Base-by-base conservation (phyloP, 1,140 invertebrate species). In the Drosophila orena region DNA sequence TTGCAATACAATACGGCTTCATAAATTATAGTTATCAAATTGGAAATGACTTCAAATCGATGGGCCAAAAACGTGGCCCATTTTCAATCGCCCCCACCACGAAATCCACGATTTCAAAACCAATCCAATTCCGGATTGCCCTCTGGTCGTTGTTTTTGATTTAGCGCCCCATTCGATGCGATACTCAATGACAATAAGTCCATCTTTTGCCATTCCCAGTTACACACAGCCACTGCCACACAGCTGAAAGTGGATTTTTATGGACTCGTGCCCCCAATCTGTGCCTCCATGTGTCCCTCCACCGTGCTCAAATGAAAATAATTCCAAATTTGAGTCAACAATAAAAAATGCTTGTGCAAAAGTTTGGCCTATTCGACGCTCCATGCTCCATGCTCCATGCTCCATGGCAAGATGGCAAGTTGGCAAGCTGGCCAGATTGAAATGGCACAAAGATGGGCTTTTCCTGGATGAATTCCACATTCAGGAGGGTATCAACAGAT, bases 321-420 rank as follows among this genome's bases (percentile, higher is more conserved):
- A 85, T 86, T 85, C 84, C 77, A 86, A 83, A 81, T 85, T 85
- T 81, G 49, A 74, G 64, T 68, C 76, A 85, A 81, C 83, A 86
- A 81, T 81, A 78, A 81, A 85, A 68, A 86, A 66, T 65, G 59
- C 42, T 40, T 54, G 49, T 42, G 70, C 43, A 60, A 47, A 64
- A 66, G 59, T 73, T 83, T 66, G 37, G 22, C 38, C 47, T 55
- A 43, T 47, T 30, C 30, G 2, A 8, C 30, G 30, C 30, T 10
- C 30, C 8, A 10, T 30, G n/a, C n/a, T n/a, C n/a, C n/a, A n/a
- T n/a, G n/a, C n/a, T n/a, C n/a, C n/a, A n/a, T n/a, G n/a, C n/a
- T n/a, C n/a, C n/a, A n/a, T n/a, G 27, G 27, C 6, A 30, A 7
- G 27, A 30, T 30, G 27, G 27, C 27, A 2, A 7, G 27, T n/a